Evolutionary conservation across 2,888 invertebrate genomes (phyloP).

Genomic region (Paralinhomoeus sp.): DNA sequence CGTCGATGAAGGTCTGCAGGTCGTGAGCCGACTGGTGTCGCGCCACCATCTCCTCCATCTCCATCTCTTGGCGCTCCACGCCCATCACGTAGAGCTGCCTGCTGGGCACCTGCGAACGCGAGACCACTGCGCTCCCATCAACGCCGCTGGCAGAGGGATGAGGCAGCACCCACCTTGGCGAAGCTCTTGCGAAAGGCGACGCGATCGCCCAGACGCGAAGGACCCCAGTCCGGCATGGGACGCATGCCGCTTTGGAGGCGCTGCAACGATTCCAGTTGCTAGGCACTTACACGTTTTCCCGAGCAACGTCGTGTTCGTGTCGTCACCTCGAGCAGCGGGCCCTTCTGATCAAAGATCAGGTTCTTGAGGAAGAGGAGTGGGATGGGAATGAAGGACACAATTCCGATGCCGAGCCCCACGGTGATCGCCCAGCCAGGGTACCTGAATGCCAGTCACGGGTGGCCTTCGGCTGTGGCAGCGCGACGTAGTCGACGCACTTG

Average conservation of each 20-base stretch:
- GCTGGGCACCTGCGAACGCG: neutral
- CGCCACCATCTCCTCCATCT: neutral
- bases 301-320: too few species aligned
- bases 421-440: conserved; percentile 23
- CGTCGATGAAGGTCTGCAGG: neutral
- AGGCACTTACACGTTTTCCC: too few species aligned
- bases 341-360: neutral
- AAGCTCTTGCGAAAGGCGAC: neutral
- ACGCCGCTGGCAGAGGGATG: too few species aligned
- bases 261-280: too few species aligned
- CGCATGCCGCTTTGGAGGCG: conserved; percentile 3
- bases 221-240: conserved; percentile 12
- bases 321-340: neutral
- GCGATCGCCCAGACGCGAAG: conserved; percentile 5
- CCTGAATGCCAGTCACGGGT: neutral
- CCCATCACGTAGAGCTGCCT: neutral
- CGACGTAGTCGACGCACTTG: neutral
- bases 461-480: neutral
- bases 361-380: conserved; percentile 20
- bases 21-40: neutral
- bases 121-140: too few species aligned
- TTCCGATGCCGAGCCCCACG: conserved; percentile 26
- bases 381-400: conserved; percentile 23
- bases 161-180: too few species aligned
- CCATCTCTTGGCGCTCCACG: neutral